These are phyloP conservation scores for Fragum fragum DNA, from an alignment of 2,888 invertebrate genomes.

Conservation along the genomic window DNA sequence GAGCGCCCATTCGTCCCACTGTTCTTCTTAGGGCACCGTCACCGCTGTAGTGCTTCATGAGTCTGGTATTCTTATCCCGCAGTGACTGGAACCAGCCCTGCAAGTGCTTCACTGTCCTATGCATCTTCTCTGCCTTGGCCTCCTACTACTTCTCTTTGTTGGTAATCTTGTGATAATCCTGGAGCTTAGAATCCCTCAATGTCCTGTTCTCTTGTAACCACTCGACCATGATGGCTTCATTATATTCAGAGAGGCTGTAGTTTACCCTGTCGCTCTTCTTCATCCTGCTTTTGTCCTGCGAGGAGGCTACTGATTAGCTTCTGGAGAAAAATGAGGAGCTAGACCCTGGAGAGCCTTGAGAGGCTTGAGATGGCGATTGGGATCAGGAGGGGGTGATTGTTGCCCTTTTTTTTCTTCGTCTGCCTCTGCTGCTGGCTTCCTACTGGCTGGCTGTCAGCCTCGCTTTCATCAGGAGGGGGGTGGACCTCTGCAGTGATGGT, in stretches of 20 bases:
- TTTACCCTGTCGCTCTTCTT: too few species aligned
- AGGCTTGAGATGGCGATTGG: neutral
- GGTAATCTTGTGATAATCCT: too few species aligned
- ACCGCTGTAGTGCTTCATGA: neutral
- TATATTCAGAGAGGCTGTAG: neutral
- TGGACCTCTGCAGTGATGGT: too few species aligned
- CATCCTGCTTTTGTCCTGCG: neutral
- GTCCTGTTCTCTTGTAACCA: slow-evolving; percentile 1
- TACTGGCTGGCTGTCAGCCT: too few species aligned
- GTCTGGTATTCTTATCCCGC: neutral
- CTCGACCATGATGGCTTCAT: neutral
- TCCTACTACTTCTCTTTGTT: neutral
- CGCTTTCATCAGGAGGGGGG: too few species aligned
- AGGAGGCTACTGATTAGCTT: slow-evolving; percentile 1
- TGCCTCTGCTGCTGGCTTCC: too few species aligned
- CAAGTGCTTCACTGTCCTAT: too few species aligned
- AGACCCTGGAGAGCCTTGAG: neutral
- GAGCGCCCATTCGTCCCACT: neutral
- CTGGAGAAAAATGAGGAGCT: neutral
- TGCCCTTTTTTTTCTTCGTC: too few species aligned
- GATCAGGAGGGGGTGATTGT: neutral
- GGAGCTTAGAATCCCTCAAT: neutral
- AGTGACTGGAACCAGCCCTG: neutral
- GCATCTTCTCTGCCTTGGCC: neutral
- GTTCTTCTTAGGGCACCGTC: neutral